Evolutionary conservation across 2,888 invertebrate genomes (phyloP), one percentile per base, ranked within the genome.

Genomic region (Drosophila rellima): DNA sequence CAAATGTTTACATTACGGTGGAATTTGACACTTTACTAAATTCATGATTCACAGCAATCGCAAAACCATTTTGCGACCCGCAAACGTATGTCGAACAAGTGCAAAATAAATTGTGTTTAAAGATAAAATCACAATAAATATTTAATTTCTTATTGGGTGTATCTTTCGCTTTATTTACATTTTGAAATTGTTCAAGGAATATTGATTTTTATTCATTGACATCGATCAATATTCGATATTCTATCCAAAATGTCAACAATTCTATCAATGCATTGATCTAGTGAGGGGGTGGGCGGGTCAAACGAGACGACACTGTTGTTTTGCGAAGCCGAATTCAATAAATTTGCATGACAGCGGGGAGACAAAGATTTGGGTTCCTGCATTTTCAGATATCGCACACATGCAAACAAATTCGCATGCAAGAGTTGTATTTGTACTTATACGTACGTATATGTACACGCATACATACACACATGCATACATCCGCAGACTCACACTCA

Each of bases 401-500:
- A 65, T 42, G 23, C 37, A 39, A n/a, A 15, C 8, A 15, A 31
- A 55, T 0, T 39, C 20, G 20, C 45, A 59, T 61, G 50, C 31
- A 54, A 31, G 42, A 45, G 45, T 57, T 55, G 63, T 59, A 70
- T 44, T 42, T 60, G 8, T 51, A 52, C 48, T n/a, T 44, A 23
- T 42, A 57, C 42, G 23, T 33, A 33, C 33, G 37, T 62, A 47
- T 33, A 33, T n/a, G 37, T 62, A 47, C 35, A 40, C 47, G 50
- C 45, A 54, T 50, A 64, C 65, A 52, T 57, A 54, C 50, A 61
- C 45, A 56, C 62, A 45, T 59, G 47, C 51, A 61, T 62, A 69
- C 54, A 44, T 23, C 20, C 37, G 48, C 54, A 64, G 67, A 63
- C 66, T 51, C 57, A 57, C 62, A 74, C 77, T 63, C 51, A 80